Evolutionary conservation across 2,888 invertebrate genomes (phyloP).

Genomic region (Cephus sareptanus): DNA sequence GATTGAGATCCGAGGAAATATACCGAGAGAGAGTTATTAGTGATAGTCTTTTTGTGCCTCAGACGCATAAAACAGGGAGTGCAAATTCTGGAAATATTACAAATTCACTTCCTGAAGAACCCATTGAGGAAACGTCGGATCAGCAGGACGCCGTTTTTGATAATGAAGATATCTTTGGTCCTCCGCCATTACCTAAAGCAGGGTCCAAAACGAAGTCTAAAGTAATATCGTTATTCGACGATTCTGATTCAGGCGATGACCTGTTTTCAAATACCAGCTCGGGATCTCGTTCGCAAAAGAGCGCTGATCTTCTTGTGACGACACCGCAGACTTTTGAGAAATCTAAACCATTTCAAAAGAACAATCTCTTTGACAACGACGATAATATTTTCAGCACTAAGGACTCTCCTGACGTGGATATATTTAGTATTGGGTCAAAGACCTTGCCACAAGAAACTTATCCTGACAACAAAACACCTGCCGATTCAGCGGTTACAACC

Average conservation of each 20-base stretch:
- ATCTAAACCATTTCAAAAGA: slow-evolving; percentile 30
- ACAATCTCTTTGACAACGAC: slow-evolving; percentile 51
- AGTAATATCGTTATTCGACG: slow-evolving; percentile 54
- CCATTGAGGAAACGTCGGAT: slow-evolving; percentile 7
- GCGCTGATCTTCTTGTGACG: slow-evolving; percentile 42
- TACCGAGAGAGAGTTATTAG: slow-evolving; percentile 51
- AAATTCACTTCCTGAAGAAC: slow-evolving; percentile 13
- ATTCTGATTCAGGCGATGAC: slow-evolving; percentile 60
- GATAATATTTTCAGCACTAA: slow-evolving; percentile 39
- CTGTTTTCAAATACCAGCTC: slow-evolving; percentile 57
- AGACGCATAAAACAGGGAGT: slow-evolving; percentile 26
- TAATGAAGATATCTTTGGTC: slow-evolving; percentile 54
- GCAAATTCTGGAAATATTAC: slow-evolving; percentile 19
- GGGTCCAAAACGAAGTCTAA: slow-evolving; percentile 49
- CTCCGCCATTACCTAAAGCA: slow-evolving; percentile 56
- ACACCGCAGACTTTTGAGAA: slow-evolving; percentile 35
- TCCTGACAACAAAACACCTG: not conserved
- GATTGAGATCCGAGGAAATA: slow-evolving; percentile 52
- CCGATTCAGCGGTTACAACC: not conserved
- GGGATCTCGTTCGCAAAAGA: slow-evolving; percentile 51
- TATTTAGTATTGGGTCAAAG: slow-evolving; percentile 40
- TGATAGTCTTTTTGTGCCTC: slow-evolving; percentile 47
- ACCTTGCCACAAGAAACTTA: not conserved
- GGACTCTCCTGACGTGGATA: slow-evolving; percentile 49
- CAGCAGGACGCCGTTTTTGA: slow-evolving; percentile 44